Evolutionary conservation across 2,888 invertebrate species (phyloP).

Genomic region (Camptogramma bilineatum): DNA sequence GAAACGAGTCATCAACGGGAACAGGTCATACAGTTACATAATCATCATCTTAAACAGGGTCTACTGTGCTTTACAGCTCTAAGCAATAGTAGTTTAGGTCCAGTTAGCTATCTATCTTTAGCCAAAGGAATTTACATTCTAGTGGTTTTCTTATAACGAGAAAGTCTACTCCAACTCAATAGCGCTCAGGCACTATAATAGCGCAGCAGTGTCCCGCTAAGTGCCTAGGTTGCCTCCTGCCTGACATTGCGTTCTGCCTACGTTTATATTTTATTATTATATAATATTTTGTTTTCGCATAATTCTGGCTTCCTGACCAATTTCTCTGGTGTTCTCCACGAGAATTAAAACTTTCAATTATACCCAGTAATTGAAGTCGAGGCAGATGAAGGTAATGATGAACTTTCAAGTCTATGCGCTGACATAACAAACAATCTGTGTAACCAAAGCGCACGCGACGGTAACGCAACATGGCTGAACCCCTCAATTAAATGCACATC

Average conservation of each 20-base stretch:
- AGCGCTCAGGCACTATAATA: no score
- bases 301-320: no score
- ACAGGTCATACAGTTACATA: not conserved
- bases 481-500: slow-evolving; percentile 46
- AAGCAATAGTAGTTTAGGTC: not conserved
- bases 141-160: no score
- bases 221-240: no score
- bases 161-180: no score
- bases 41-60: not conserved
- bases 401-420: not conserved
- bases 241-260: no score
- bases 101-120: not conserved
- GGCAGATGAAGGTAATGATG: not conserved
- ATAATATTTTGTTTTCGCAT: no score
- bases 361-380: not conserved
- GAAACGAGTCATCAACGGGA: not conserved
- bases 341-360: not conserved
- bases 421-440: slow-evolving; percentile 31
- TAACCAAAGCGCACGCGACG: slow-evolving; percentile 31
- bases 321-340: no score
- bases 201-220: no score
- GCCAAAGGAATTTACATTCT: no score
- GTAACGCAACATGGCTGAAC: slow-evolving; percentile 47
- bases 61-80: not conserved
- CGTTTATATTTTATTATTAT: no score